These are phyloP conservation scores for Dasysyrphus albostriatus DNA, from an alignment of 2,888 invertebrate genomes.

Conservation along the genomic window DNA sequence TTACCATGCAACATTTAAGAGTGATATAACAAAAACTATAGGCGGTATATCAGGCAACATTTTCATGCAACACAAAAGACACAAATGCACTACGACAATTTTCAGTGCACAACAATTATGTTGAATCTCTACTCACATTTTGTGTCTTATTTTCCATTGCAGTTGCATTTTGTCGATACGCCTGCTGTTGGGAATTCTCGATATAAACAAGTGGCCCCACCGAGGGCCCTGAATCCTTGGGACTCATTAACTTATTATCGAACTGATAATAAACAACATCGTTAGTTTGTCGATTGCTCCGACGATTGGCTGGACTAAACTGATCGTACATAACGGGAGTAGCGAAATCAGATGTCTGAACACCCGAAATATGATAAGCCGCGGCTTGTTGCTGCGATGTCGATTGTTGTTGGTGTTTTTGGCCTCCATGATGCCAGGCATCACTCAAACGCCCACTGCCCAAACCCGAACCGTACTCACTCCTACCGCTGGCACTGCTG, in stretches of 20 bases:
- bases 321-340: conserved; percentile 77
- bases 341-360: conserved; percentile 82
- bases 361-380: conserved; percentile 83
- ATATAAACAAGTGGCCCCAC: conserved; percentile 68
- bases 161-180: conserved; percentile 56
- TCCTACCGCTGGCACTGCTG: conserved; percentile 53
- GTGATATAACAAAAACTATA: not conserved
- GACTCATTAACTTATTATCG: conserved; percentile 78
- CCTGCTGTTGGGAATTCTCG: conserved; percentile 63
- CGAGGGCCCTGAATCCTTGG: conserved; percentile 57
- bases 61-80: conserved; percentile 72
- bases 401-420: conserved; percentile 54
- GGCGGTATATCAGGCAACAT: conserved; percentile 57
- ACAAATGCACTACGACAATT: conserved; percentile 35
- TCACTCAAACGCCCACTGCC: conserved; percentile 63
- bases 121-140: conserved; percentile 68
- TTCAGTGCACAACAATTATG: conserved; percentile 29
- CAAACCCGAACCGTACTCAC: conserved; percentile 58
- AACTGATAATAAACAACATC: conserved; percentile 83
- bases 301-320: conserved; percentile 76
- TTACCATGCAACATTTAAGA: conserved; percentile 42
- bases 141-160: conserved; percentile 67
- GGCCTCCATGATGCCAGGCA: conserved; percentile 67
- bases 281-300: conserved; percentile 77
- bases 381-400: conserved; percentile 75